Evolutionary conservation across 2,113 vertebrate genomes (phyloP).

Genomic region (Gopherus flavomarginatus): DNA sequence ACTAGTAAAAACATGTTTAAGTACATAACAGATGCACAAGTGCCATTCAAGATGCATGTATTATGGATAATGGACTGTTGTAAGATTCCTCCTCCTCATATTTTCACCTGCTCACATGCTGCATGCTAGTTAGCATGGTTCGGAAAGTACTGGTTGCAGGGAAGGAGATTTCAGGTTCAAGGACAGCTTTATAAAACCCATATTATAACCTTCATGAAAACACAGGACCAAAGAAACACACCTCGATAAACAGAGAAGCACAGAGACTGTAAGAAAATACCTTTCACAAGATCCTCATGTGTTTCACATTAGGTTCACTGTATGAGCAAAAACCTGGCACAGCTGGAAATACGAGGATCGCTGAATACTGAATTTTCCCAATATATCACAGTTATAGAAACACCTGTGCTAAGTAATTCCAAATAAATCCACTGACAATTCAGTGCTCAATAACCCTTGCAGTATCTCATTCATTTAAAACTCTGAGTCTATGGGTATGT

Average conservation of each 20-base stretch:
- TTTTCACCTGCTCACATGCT: conserved; percentile 6
- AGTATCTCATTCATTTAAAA: conserved; percentile 51
- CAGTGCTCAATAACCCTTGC: conserved; percentile 45
- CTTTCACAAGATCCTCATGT: conserved; percentile 66
- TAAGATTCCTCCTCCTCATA: conserved; percentile 28
- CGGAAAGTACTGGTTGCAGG: background rate
- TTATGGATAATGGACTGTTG: conserved; percentile 25
- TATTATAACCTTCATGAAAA: conserved; percentile 54
- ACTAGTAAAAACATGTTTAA: conserved; percentile 39
- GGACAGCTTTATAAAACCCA: conserved; percentile 42
- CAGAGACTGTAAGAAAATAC: conserved; percentile 70
- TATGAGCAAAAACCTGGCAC: conserved; percentile 62
- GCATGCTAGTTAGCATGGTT: background rate
- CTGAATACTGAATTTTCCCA: conserved; percentile 65
- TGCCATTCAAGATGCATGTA: background rate
- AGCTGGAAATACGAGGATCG: conserved; percentile 71
- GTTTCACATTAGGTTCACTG: conserved; percentile 64
- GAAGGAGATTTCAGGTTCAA: conserved; percentile 17
- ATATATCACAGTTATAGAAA: conserved; percentile 71
- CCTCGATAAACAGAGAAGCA: conserved; percentile 59
- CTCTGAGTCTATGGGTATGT: background rate
- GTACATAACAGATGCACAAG: conserved; percentile 55
- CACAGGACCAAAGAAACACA: conserved; percentile 30
- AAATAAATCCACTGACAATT: conserved; percentile 50
- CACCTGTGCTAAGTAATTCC: conserved; percentile 70